Base-by-base conservation (phyloP, 2,113 vertebrate species). In the Danio rerio region DNA sequence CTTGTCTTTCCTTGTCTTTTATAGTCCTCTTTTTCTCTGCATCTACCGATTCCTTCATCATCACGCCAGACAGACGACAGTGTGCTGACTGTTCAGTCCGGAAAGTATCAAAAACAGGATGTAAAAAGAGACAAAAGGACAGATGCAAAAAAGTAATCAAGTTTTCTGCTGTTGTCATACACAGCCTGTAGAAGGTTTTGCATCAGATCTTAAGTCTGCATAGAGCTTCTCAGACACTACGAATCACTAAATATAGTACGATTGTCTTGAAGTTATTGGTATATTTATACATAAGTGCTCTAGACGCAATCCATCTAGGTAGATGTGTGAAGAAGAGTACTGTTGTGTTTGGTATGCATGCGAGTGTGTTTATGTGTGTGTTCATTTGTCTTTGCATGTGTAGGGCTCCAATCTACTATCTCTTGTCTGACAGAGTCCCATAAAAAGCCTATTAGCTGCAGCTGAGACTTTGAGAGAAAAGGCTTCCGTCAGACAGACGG, bases 381-480 rank as follows among this genome's bases (percentile, higher is more conserved):
- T 82, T 80, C 5, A 56, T 58, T 18, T 83, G 12, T 59, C 78
- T 86, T 77, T 70, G 72, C 55, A 43, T 77, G 70, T 76, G 86
- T 65, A 80, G 83, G 86, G 81, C 80, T 81, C 83, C 87, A 86
- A 79, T 83, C 85, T 82, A 85, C 83, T 76, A 83, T 87, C 84
- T 89, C 85, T 87, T 79, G 88, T 91, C 89, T 87, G 88, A 92
- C 86, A 90, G 49, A 12, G 81, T 81, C 89, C 86, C 89, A 90
- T 91, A 91, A 90, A 94, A 93, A 92, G 89, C 89, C 89, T 90
- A 91, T 93, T 91, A 92, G 89, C 88, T 83, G 84, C 90, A 89
- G 86, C 88, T 53, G 69, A 89, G 87, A 85, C 81, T 89, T 78
- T 71, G 81, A 83, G 80, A 66, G 83, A 82, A 77, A 83, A 80